Evolutionary conservation across 2,888 invertebrate species (phyloP), one percentile per base, ranked within the genome.

Genomic region (Rhorus exstirpatorius): DNA sequence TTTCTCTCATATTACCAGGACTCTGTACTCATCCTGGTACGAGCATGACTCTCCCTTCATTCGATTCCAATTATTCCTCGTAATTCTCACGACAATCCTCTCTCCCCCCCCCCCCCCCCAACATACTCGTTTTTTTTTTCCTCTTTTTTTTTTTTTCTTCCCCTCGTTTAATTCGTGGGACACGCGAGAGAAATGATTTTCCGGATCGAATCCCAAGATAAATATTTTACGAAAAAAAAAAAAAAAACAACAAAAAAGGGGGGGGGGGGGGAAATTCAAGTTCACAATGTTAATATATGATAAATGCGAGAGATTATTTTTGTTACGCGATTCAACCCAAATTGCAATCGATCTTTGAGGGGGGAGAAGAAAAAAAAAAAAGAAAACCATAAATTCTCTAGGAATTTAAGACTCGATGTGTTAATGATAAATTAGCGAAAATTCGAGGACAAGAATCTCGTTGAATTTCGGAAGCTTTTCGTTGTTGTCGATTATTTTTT

Each of bases 291-390:
- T 61, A 41, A 51, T 61, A 51, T 61, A 44, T 31, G 24, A 55
- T 71, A 63, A 75, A 68, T 71, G 58, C 72, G 80, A 55, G 65
- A 83, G 74, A 79, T 81, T 85, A 85, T 85, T 85, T 85, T 85
- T 84, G 83, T 85, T 85, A 83, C 83, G 83, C 84, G 84, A 77
- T 75, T 49, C n/a, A 65, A 78, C 81, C n/a, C n/a, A n/a, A 55
- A 84, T 85, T 84, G 85, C 63, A 55, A 81, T 65, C 75, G 83
- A 84, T 83, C 81, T 65, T 83, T 79, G 65, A 49, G 60, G 72
- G 75, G 51, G 21, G 65, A 71, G 19, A 10, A 70, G 60, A 68
- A 75, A 77, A 21, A 58, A 38, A 38, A 51, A 65, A 53, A 79
- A 74, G 41, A 74, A 12, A 46, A 44, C 72, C 61, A 65, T 38